Evolutionary conservation across 2,888 invertebrate species (phyloP).

Genomic region (Erebia palarica): DNA sequence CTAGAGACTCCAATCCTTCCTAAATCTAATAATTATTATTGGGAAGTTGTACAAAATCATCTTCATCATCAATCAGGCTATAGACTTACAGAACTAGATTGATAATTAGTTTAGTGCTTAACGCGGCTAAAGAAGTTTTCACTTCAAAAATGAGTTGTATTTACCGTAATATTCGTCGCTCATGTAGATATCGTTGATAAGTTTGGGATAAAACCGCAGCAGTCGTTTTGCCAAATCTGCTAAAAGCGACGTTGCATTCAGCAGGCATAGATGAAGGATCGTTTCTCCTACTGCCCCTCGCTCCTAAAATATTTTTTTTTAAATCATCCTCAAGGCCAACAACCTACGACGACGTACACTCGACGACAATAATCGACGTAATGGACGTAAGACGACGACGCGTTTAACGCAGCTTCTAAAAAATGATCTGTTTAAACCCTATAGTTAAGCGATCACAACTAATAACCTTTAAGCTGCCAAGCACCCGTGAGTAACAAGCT

Average conservation of each 20-base stretch:
- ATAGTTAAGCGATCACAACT: too few species aligned
- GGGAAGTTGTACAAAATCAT: too few species aligned
- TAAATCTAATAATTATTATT: too few species aligned
- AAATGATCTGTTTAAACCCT: too few species aligned
- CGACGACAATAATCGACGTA: neutral
- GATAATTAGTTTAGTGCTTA: neutral
- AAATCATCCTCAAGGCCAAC: neutral
- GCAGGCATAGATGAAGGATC: slow-evolving; percentile 94
- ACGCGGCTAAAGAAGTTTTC: too few species aligned
- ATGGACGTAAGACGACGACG: neutral
- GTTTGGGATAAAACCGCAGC: slow-evolving; percentile 94
- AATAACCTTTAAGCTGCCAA: too few species aligned
- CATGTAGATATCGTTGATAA: slow-evolving; percentile 97
- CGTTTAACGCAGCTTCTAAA: too few species aligned
- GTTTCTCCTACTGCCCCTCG: slow-evolving; percentile 98
- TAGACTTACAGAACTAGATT: too few species aligned
- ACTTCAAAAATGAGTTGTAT: neutral
- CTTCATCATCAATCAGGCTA: too few species aligned
- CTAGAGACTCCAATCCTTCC: too few species aligned
- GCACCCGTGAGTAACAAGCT: too few species aligned
- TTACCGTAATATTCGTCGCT: slow-evolving; percentile 98
- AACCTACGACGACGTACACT: too few species aligned
- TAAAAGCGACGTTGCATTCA: slow-evolving; percentile 95
- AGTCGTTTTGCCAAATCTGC: slow-evolving; percentile 96
- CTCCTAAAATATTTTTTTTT: slow-evolving; percentile 73